These are phyloP conservation scores for Gallinago jamesoni DNA, from an alignment of 2,113 vertebrate genomes.

Conservation along the genomic window DNA sequence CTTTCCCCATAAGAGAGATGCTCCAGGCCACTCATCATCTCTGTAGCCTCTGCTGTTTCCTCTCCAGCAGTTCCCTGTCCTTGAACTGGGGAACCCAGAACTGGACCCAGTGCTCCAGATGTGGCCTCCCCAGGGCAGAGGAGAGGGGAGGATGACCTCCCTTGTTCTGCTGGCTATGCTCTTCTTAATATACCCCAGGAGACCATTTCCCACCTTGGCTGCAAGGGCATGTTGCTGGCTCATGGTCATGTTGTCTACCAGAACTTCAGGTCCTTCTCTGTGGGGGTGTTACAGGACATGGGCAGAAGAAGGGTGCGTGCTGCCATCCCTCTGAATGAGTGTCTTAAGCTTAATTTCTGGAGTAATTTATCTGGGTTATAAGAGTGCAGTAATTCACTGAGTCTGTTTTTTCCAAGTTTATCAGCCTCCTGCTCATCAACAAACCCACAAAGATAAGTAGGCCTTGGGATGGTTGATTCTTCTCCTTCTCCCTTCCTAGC, in stretches of 20 bases:
- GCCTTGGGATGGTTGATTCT: background rate
- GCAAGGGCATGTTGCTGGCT: background rate
- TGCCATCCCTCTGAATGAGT: background rate
- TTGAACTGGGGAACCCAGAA: background rate
- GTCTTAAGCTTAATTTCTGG: rapidly evolving
- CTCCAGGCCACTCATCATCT: background rate
- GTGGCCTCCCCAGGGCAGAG: background rate
- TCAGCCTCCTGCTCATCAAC: rapidly evolving
- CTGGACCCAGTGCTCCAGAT: background rate
- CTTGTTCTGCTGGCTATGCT: background rate
- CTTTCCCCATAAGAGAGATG: background rate
- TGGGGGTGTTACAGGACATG: too few relatives aligned
- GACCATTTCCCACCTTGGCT: background rate
- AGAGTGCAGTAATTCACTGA: rapidly evolving
- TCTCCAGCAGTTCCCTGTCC: background rate
- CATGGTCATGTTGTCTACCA: background rate
- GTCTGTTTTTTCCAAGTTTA: background rate
- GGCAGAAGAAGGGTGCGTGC: rapidly evolving
- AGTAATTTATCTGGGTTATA: rapidly evolving
- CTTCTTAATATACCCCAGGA: background rate
- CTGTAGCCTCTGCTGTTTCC: background rate
- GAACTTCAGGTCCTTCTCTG: background rate
- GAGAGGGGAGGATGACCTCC: background rate
- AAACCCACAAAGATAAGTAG: background rate
- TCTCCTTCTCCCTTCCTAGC: rapidly evolving